Base-by-base conservation (phyloP, 2,888 invertebrate species). In the Abrostola triplasia region DNA sequence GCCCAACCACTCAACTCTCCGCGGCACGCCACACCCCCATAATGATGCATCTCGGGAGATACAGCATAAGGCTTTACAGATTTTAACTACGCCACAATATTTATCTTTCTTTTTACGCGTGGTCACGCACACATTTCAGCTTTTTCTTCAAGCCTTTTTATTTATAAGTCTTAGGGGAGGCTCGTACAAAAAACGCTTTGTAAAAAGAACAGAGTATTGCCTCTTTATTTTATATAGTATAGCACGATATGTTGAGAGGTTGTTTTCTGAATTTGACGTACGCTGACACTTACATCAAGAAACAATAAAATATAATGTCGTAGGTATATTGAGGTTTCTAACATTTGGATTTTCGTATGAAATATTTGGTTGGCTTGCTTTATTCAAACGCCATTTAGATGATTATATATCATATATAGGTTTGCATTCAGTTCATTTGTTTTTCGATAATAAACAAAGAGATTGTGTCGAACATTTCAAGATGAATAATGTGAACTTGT, bases 21-120 rank as follows among this genome's bases (percentile, higher is more conserved):
- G 85, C 85, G 85, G 86, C 84, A 82, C 87, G 81, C 86, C 87
- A 84, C 86, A 87, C 84, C 74, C 71, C 85, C 87, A 86, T 94
- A 94, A 94, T 93, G 93, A 94, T 90, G 92, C 91, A 91, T 89
- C 94, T 92, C 90, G 85, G 84, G 92, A 92, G 90, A 91, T 89
- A 88, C 89, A 87, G 82, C 84, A 83, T 77, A 85, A 84, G 82
- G 80, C 87, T 86, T 85, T 87, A 85, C 86, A 87, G 88, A 89
- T 89, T 92, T 88, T 88, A 88, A 86, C 87, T 85, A 86, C 84
- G 80, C 79, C 83, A 77, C 84, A 83, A 84, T 85, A 81, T 86
- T 84, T 85, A 80, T 81, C 78, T 80, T 77, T 79, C 78, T 77
- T 83, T 84, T 83, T 80, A 86, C 83, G 85, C 85, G 81, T 82